These are phyloP conservation scores for Penaeus japonicus DNA, from an alignment of 1,140 invertebrate genomes.

Conservation along the genomic window DNA sequence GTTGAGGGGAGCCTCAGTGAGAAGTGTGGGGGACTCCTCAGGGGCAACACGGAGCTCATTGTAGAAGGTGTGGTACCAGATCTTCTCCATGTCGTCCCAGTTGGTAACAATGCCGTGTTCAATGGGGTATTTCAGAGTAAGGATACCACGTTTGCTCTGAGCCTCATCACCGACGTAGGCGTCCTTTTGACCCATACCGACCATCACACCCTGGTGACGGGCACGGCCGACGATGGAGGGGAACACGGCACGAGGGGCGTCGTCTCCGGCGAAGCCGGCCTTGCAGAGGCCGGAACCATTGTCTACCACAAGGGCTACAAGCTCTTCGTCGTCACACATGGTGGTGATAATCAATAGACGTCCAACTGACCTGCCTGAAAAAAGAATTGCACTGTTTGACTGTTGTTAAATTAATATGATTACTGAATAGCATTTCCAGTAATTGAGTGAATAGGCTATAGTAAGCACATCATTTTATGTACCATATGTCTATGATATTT, in stretches of 20 bases:
- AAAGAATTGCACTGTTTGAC: no score
- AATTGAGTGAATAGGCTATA: no score
- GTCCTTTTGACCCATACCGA: slow-evolving; percentile 94
- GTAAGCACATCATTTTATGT: no score
- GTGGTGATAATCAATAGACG: no score
- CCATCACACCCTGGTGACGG: slow-evolving; percentile 77
- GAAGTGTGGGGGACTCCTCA: slow-evolving; percentile 89
- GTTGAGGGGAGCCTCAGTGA: slow-evolving; percentile 92
- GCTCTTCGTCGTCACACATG: no score
- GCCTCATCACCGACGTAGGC: slow-evolving; percentile 91
- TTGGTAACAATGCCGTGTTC: slow-evolving; percentile 95
- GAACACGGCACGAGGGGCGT: slow-evolving; percentile 74
- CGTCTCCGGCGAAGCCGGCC: slow-evolving; percentile 73
- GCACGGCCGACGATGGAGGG: slow-evolving; percentile 73
- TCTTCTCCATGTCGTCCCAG: slow-evolving; percentile 98
- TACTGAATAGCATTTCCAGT: no score
- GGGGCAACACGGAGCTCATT: slow-evolving; percentile 93
- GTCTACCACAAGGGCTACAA: no score
- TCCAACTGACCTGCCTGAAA: no score
- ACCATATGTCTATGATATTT: no score
- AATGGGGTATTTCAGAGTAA: slow-evolving; percentile 91
- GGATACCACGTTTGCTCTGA: slow-evolving; percentile 88
- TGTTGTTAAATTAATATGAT: no score
- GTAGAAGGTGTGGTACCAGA: slow-evolving; percentile 96
- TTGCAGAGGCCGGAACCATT: slow-evolving; percentile 62